Percentiles rank a stretch among this genome's conserved stretches.
Evolutionary conservation across 2,113 vertebrate species (phyloP).

Genomic region (Orycteropus afer): DNA sequence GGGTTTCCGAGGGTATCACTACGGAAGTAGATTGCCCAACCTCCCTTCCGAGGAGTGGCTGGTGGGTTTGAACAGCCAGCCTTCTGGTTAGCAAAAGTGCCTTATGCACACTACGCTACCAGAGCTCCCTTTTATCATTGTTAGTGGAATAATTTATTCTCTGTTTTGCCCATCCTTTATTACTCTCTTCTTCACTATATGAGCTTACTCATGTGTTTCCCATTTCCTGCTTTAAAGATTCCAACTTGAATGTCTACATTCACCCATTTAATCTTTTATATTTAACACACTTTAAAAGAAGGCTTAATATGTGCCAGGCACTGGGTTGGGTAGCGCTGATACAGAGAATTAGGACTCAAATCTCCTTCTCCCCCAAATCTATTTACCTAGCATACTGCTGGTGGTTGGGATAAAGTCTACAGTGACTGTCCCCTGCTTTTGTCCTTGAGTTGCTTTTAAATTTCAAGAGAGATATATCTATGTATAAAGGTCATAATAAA

Average conservation of each 20-base stretch:
- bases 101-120: no score
- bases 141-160: slow-evolving; percentile 15
- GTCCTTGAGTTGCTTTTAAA: background rate
- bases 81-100: no score
- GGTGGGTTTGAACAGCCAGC: no score
- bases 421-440: background rate
- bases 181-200: background rate
- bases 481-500: background rate
- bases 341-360: background rate
- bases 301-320: background rate
- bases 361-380: background rate
- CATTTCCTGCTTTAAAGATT: no score
- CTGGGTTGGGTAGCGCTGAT: background rate
- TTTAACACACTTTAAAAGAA: background rate
- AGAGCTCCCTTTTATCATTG: background rate
- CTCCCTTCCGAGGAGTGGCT: no score
- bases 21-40: no score
- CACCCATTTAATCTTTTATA: background rate
- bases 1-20: no score
- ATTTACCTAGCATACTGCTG: no score
- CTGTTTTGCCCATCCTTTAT: slow-evolving; percentile 32
- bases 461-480: background rate
- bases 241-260: slow-evolving; percentile 1
- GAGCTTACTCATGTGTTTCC: slow-evolving; percentile 1
- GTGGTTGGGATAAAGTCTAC: background rate